phyloP scores from a whole-genome alignment of 2,113 vertebrate species.

The Peucedramus taeniatus region DNA sequence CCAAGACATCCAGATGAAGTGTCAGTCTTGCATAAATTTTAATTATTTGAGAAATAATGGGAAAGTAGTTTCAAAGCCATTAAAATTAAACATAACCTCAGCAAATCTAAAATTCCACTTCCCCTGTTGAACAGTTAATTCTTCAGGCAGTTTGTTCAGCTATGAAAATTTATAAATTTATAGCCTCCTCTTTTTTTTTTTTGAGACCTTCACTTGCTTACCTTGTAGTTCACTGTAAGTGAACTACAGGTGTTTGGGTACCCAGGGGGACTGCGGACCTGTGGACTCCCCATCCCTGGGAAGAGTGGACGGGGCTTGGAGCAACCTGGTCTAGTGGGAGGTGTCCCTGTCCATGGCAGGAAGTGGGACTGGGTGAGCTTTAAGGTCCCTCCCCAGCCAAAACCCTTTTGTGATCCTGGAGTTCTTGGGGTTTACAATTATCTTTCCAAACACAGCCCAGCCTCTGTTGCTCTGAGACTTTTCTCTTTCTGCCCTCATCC shows the following conservation, averaged over 20 bases:
- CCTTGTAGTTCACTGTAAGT: too few relatives aligned
- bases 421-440: neutral
- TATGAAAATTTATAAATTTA: neutral
- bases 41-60: neutral
- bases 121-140: neutral
- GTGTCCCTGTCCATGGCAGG: neutral
- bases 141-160: neutral
- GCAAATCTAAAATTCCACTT: neutral
- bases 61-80: neutral
- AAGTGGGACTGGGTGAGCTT: neutral
- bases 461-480: neutral
- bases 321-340: neutral
- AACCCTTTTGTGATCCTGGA: neutral
- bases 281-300: neutral
- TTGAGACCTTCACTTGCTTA: neutral
- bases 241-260: neutral
- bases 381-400: neutral
- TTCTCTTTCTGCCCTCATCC: neutral
- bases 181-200: neutral
- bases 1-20: neutral
- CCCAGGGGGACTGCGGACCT: neutral
- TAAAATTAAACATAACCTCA: neutral
- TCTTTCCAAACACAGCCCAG: accelerated
- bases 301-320: neutral
- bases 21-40: neutral